These are phyloP conservation scores for Tragelaphus scriptus DNA, from an alignment of 2,113 vertebrate species.

Conservation along the genomic window DNA sequence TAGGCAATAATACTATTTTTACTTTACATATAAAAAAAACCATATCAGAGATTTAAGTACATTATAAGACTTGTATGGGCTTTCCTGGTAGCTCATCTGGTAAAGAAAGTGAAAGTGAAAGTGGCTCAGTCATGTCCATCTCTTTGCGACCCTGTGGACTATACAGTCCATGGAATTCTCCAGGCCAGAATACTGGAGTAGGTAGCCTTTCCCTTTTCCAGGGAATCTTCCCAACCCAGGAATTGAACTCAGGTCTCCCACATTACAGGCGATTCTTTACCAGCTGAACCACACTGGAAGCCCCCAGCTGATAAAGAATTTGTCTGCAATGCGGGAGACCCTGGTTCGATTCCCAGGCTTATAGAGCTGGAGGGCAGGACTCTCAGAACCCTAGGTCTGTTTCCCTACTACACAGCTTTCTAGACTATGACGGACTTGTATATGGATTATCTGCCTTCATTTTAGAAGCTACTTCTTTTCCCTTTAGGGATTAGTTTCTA, in stretches of 20 bases:
- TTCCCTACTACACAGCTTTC: accelerated
- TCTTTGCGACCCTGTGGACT: neutral
- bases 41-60: neutral
- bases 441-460: neutral
- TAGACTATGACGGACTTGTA: accelerated
- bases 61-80: neutral
- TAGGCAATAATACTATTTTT: neutral
- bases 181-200: neutral
- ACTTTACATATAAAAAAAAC: neutral
- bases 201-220: neutral
- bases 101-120: neutral
- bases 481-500: neutral
- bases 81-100: neutral
- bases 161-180: neutral
- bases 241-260: neutral
- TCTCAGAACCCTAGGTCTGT: neutral
- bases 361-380: neutral
- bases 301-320: neutral
- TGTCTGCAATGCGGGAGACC: neutral
- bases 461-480: neutral
- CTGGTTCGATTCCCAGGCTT: accelerated
- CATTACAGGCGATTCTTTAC: neutral
- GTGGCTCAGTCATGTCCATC: neutral
- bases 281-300: neutral
- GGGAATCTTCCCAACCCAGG: neutral